phyloP scores from a whole-genome alignment of 1,140 invertebrate genomes.

The Macrosteles quadrilineatus region DNA sequence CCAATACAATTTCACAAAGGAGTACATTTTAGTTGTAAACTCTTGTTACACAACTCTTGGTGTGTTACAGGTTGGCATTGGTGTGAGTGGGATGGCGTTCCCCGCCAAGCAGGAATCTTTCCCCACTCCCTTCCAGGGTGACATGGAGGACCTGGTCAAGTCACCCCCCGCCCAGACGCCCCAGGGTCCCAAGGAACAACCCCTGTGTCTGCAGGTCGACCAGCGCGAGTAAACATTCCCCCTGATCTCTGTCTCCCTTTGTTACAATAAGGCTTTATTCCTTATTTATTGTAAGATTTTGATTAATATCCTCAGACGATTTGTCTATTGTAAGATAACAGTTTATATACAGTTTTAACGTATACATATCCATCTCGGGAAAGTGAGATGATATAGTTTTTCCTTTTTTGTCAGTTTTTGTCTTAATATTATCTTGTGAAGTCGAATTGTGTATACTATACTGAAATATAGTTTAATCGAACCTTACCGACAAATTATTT shows the following conservation, averaged over 20 bases:
- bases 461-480: slow-evolving; percentile 7
- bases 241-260: background rate
- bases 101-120: slow-evolving; percentile 59
- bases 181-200: slow-evolving; percentile 28
- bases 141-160: slow-evolving; percentile 62
- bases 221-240: slow-evolving; percentile 23
- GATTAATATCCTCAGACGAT: background rate
- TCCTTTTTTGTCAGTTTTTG: no score
- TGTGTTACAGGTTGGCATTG: slow-evolving; percentile 55
- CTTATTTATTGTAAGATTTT: background rate
- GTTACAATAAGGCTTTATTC: background rate
- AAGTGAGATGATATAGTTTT: no score
- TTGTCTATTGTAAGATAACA: slow-evolving; percentile 10
- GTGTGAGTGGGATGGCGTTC: slow-evolving; percentile 66
- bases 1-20: no score
- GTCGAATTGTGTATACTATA: background rate
- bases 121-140: slow-evolving; percentile 63
- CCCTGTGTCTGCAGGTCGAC: slow-evolving; percentile 16
- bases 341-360: slow-evolving; percentile 21
- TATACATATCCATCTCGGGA: slow-evolving; percentile 31
- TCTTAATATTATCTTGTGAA: no score
- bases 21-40: no score
- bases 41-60: no score
- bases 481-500: background rate
- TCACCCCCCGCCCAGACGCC: slow-evolving; percentile 54